phyloP scores from a whole-genome alignment of 1,140 invertebrate species.

The Fopius arisanus region DNA sequence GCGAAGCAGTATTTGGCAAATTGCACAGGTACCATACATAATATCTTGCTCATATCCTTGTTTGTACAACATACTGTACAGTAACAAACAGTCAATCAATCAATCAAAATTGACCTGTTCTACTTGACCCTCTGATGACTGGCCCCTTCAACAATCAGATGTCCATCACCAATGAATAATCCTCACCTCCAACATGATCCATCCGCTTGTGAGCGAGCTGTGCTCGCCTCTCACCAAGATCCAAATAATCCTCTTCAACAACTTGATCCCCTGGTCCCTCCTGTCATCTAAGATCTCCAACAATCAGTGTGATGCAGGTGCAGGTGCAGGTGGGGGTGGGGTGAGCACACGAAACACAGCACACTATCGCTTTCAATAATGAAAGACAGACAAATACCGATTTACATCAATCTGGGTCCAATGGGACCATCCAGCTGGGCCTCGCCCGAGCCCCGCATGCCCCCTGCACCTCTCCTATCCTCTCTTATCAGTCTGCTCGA shows the following conservation, averaged over 20 bases:
- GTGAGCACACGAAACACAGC: constrained; percentile 22
- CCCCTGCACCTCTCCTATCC: constrained; percentile 33
- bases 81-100: too few species aligned
- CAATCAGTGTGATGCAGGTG: constrained; percentile 29
- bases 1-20: too few species aligned
- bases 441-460: constrained; percentile 55
- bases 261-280: neutral
- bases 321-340: constrained; percentile 40
- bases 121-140: too few species aligned
- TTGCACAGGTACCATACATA: too few species aligned
- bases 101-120: too few species aligned
- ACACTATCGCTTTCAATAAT: neutral
- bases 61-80: too few species aligned
- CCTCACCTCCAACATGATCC: constrained; percentile 66
- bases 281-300: neutral
- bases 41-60: too few species aligned
- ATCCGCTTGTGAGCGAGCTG: constrained; percentile 62
- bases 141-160: neutral
- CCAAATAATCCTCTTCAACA: neutral
- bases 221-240: constrained; percentile 57
- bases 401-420: constrained; percentile 37
- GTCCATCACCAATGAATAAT: neutral
- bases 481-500: constrained; percentile 30
- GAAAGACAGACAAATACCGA: neutral
- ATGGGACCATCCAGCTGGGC: constrained; percentile 49